Evolutionary conservation across 1,140 invertebrate genomes (phyloP).

Genomic region (Cydia strobilella): DNA sequence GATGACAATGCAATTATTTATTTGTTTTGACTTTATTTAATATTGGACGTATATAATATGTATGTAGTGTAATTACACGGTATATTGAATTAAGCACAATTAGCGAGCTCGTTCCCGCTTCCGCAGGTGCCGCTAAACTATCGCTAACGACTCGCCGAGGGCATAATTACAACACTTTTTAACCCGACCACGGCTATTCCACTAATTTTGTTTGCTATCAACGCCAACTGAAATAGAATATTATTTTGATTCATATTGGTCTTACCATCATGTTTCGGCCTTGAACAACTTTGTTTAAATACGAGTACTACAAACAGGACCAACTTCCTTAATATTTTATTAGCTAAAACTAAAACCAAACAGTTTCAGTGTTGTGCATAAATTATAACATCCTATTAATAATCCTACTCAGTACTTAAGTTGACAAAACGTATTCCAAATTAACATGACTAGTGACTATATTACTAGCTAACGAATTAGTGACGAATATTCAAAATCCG

Average conservation of each 20-base stretch:
- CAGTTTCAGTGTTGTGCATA: no score
- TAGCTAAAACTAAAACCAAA: no score
- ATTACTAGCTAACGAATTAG: no score
- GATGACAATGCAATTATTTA: background rate
- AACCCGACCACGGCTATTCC: conserved; percentile 63
- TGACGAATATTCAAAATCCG: no score
- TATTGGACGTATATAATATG: conserved; percentile 28
- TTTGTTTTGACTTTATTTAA: background rate
- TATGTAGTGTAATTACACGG: conserved; percentile 34
- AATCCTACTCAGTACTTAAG: no score
- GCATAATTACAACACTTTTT: conserved; percentile 74
- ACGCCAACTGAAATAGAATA: conserved; percentile 29
- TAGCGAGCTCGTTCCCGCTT: conserved; percentile 49
- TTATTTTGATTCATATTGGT: background rate
- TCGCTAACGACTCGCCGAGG: conserved; percentile 71
- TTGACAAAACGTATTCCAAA: no score
- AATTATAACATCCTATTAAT: no score
- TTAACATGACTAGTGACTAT: no score
- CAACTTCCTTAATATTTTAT: no score
- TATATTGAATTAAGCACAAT: conserved; percentile 39
- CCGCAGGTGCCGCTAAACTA: conserved; percentile 49
- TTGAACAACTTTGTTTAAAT: no score
- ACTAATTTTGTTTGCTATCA: conserved; percentile 62
- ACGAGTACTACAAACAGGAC: no score
- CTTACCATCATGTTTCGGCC: background rate